phyloP scores from a whole-genome alignment of 1,140 invertebrate genomes.

The Pseudomyrmex flavicornis region DNA sequence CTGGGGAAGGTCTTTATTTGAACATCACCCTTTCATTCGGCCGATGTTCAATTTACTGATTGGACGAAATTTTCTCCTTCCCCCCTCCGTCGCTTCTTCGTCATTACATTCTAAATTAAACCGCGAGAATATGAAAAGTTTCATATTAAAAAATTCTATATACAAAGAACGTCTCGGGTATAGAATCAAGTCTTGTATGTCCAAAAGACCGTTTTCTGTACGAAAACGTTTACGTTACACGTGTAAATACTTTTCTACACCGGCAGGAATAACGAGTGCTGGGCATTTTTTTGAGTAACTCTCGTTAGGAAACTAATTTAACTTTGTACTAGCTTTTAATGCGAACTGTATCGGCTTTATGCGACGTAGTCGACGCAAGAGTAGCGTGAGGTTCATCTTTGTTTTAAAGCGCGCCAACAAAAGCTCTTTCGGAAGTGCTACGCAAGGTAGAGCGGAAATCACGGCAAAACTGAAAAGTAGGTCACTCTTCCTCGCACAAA shows the following conservation, averaged over 20 bases:
- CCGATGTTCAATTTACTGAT: constrained; percentile 44
- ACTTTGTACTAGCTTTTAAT: constrained; percentile 67
- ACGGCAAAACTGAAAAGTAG: constrained; percentile 38
- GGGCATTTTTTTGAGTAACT: constrained; percentile 68
- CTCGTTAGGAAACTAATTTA: constrained; percentile 74
- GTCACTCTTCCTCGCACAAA: constrained; percentile 9
- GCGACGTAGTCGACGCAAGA: constrained; percentile 57
- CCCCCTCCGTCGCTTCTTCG: constrained; percentile 10
- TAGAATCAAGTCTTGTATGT: neutral
- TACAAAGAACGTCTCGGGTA: neutral
- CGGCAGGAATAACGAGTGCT: constrained; percentile 39
- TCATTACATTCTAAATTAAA: constrained; percentile 33
- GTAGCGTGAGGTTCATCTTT: constrained; percentile 38
- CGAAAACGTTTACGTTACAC: constrained; percentile 47
- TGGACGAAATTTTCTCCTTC: constrained; percentile 25
- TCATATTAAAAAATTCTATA: neutral
- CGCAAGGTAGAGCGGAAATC: constrained; percentile 28
- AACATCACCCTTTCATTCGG: constrained; percentile 48
- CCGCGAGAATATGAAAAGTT: constrained; percentile 36
- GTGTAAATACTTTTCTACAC: constrained; percentile 44
- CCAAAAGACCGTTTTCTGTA: neutral
- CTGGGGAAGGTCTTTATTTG: constrained; percentile 41
- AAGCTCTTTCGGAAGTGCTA: constrained; percentile 44
- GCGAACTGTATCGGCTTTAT: constrained; percentile 57
- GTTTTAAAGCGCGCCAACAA: constrained; percentile 49